Base-by-base conservation (phyloP, 1,140 invertebrate species). In the Anastatus disparis region DNA sequence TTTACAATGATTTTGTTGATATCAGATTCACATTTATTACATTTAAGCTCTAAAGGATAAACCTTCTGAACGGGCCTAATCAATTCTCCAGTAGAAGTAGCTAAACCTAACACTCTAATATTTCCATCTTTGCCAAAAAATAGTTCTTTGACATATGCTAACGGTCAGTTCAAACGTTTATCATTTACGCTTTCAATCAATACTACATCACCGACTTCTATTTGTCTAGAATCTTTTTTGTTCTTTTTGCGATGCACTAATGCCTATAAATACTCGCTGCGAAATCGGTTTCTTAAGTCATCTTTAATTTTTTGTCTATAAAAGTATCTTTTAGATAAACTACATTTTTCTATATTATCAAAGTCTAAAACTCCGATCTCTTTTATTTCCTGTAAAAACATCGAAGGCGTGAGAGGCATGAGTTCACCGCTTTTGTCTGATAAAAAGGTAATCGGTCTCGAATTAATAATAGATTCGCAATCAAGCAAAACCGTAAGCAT, bases 391-490 rank as follows among this genome's bases (percentile, higher is more conserved):
- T 38, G 35, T 38, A 38, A 38, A 12, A 38, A 38, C 35, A 74
- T 78, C 6, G 65, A 50, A 53, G 78, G 71, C 29, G 76, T 64
- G 15, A 77, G 17, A 0, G 70, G 56, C n/a, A 44, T 38, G 2
- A 73, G 12, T 17, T 67, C 48, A 0, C 44, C 22, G 3, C 56
- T 22, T n/a, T 80, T 80, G 13, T 17, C 17, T n/a, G 8, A 44
- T n/a, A 44, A 12, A n/a, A 44, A 44, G 15, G 42, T 44, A 0
- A 84, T 63, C 2, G 80, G 82, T 31, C 83, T 46, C 1, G 72
- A 63, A 71, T 84, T 27, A 1, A 85, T 71, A 3, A 78, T n/a
- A 10, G 70, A 65, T 66, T 82, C 78, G 40, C 68, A 76, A 59
- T 82, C 78, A 68, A 70, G 77, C 0, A 81, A 58, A n/a, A 72